Conservation (phyloP, 35 echinoderm and acorn worm species). For the Antedon bifida region DNA sequence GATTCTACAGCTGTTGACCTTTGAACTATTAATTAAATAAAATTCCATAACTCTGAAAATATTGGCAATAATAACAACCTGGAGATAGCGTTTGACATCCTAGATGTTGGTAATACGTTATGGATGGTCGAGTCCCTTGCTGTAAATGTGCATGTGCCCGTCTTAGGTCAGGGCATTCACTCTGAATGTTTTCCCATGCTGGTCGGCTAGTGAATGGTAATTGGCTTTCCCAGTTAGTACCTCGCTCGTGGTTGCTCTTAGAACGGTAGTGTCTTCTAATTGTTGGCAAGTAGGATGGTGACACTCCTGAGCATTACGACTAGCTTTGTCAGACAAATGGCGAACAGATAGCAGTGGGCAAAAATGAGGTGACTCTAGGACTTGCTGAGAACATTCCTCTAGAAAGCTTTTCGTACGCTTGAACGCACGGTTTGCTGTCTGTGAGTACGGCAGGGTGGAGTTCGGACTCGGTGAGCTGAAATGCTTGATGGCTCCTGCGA, state of each 20-base stretch:
- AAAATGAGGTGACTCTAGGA: slow-evolving; percentile 44
- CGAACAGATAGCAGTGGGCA: slow-evolving; percentile 41
- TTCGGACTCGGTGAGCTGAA: slow-evolving; percentile 38
- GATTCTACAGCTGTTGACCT: no score
- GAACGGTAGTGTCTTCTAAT: slow-evolving; percentile 10
- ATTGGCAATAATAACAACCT: slow-evolving; percentile 22
- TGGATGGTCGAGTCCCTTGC: slow-evolving; percentile 30
- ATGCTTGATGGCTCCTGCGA: slow-evolving; percentile 27
- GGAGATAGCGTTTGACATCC: slow-evolving; percentile 54
- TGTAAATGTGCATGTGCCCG: slow-evolving; percentile 27
- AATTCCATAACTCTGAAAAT: no score
- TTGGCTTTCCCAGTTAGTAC: slow-evolving; percentile 26
- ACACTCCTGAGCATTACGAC: slow-evolving; percentile 44
- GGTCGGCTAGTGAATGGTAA: slow-evolving; percentile 37
- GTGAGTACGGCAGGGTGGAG: slow-evolving; percentile 28
- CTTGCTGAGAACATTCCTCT: slow-evolving; percentile 42
- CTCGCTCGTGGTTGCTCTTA: slow-evolving; percentile 15
- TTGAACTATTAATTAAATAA: no score
- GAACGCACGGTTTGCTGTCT: slow-evolving; percentile 59
- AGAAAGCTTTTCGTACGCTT: slow-evolving; percentile 42
- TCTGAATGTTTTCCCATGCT: slow-evolving; percentile 28
- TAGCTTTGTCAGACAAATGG: slow-evolving; percentile 57
- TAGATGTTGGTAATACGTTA: slow-evolving; percentile 28
- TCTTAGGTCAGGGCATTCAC: slow-evolving; percentile 34
- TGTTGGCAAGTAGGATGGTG: slow-evolving; percentile 29